phyloP scores from a whole-genome alignment of 2,113 vertebrate genomes.

The Myrmecophaga tridactyla region DNA sequence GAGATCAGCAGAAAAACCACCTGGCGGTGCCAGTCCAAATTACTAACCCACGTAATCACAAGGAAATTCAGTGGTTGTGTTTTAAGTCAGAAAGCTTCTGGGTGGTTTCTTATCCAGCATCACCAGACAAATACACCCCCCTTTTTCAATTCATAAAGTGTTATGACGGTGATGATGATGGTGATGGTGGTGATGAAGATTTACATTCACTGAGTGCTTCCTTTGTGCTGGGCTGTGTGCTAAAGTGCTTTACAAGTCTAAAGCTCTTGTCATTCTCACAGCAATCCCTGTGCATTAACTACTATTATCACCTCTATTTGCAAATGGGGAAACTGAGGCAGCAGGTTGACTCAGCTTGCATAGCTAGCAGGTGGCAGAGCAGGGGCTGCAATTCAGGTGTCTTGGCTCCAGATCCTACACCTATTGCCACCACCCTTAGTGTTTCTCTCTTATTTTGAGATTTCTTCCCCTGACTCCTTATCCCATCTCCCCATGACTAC shows the following conservation, averaged over 20 bases:
- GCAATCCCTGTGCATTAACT: neutral
- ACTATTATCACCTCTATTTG: neutral
- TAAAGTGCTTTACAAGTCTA: neutral
- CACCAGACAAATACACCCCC: neutral
- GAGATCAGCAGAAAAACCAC: neutral
- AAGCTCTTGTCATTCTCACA: neutral
- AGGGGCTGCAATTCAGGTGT: rapidly evolving
- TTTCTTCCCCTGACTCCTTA: rapidly evolving
- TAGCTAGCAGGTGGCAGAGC: neutral
- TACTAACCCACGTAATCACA: neutral
- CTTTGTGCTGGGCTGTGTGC: neutral
- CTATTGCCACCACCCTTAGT: rapidly evolving
- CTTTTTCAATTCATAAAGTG: neutral
- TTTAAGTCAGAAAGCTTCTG: neutral
- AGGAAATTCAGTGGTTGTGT: neutral
- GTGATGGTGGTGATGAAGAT: neutral
- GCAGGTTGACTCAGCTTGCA: neutral
- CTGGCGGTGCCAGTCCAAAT: too few relatives aligned
- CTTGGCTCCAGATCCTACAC: neutral
- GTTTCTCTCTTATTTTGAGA: neutral
- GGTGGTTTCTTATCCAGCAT: neutral
- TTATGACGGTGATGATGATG: too few relatives aligned
- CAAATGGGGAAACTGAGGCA: neutral
- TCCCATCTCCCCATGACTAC: neutral
- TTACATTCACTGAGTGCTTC: neutral